Evolutionary conservation across 1,140 invertebrate species (phyloP), one percentile per base, ranked within the genome.

Genomic region (Saccostrea echinata): DNA sequence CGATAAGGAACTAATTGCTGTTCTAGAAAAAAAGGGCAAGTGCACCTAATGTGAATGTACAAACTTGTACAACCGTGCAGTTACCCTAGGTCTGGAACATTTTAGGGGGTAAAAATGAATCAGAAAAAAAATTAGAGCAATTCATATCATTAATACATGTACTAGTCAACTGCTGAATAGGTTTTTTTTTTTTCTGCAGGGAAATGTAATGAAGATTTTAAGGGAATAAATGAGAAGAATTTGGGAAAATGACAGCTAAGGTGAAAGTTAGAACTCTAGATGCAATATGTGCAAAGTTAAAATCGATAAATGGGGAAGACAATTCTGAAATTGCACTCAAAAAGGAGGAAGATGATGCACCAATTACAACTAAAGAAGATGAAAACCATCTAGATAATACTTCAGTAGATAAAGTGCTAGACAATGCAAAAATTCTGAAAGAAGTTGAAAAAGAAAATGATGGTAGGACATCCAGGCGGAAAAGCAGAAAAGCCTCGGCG

Each of bases 281-380:
- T 91, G 93, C 92, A n/a, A 94, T 94, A 24, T 94, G 92, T 91
- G 93, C 92, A 35, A 93, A 92, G 88, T 88, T 94, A 33, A 93
- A 94, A 85, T 85, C 76, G 12, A 86, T 87, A 2, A 87, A 52
- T 52, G 89, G 89, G 83, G 85, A 90, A 64, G 33, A 57, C 30
- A 3, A 33, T 35, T 30, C 84, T 21, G 33, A 84, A 35, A 16
- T n/a, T 64, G 13, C 27, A n/a, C 57, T 18, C 13, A 55, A 84
- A 30, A 30, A 27, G 8, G 24, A 61, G 12, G 76, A 82, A 57
- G 57, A 57, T 86, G 53, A 13, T 16, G 43, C 24, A 27, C 21
- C 27, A 24, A 16, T n/a, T 27, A 12, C 53, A n/a, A 55, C 6
- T 71, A 18, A 53, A 33, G 27, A 64, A 16, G 12, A 30, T 43